These are phyloP conservation scores for Caenorhabditis brenneri DNA, from an alignment of 1,140 invertebrate species.

Conservation along the genomic window DNA sequence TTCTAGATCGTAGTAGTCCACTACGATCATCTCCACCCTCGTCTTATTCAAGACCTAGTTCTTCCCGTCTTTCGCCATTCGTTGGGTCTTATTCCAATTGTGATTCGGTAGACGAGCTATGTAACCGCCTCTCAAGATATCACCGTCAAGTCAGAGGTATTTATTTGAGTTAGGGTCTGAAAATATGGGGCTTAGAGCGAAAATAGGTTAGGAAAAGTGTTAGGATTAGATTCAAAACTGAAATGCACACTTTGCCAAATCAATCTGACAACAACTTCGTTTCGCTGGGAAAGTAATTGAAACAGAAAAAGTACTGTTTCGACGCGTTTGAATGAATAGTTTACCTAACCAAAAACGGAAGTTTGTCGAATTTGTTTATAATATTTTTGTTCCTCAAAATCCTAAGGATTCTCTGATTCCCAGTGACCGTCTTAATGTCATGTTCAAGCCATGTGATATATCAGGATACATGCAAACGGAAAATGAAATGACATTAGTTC, in stretches of 20 bases:
- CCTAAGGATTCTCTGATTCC: not conserved
- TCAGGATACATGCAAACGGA: not conserved
- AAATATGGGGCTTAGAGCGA: too few relatives aligned
- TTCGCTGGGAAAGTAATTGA: too few relatives aligned
- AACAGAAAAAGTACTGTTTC: too few relatives aligned
- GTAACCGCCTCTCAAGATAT: slow-evolving; percentile 24
- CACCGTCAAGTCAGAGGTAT: slow-evolving; percentile 44
- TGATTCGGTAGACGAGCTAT: slow-evolving; percentile 50
- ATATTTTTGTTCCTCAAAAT: too few relatives aligned
- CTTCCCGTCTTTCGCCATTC: not conserved
- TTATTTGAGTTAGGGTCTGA: too few relatives aligned
- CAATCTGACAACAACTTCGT: too few relatives aligned
- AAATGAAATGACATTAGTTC: not conserved
- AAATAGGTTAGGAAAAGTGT: not conserved
- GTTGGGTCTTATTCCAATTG: slow-evolving; percentile 48
- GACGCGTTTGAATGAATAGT: too few relatives aligned
- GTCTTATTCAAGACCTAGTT: not conserved
- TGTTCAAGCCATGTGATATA: not conserved
- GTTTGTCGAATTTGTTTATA: too few relatives aligned
- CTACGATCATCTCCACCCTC: not conserved
- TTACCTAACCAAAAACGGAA: too few relatives aligned
- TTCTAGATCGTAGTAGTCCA: slow-evolving; percentile 10
- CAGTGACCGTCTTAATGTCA: too few relatives aligned
- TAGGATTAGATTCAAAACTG: not conserved
- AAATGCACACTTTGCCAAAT: too few relatives aligned